phyloP scores from a whole-genome alignment of 2,797 vertebrate species.

The Coregonus ussuriensis region DNA sequence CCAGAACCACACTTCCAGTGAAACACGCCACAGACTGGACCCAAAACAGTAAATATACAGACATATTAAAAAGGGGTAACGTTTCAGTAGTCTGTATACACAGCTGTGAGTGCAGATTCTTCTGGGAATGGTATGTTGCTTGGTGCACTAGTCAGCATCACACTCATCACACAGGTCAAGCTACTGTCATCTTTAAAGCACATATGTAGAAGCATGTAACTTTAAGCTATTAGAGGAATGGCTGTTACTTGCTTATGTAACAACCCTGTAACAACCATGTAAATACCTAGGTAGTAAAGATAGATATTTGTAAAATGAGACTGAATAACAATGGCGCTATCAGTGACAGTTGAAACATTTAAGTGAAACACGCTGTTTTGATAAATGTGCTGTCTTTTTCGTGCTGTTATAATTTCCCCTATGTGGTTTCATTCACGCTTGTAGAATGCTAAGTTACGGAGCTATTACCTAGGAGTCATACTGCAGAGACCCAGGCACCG shows the following conservation, averaged over 20 bases:
- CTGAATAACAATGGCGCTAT: neutral
- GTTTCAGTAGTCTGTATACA: conserved; percentile 51
- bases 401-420: conserved; percentile 3
- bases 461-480: conserved; percentile 1
- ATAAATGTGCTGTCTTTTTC: neutral
- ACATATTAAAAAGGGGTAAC: conserved; percentile 60
- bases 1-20: neutral
- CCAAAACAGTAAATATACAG: conserved; percentile 36
- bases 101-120: conserved; percentile 64
- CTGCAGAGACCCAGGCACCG: conserved; percentile 17
- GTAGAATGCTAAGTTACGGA: conserved; percentile 10
- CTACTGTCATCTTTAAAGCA: neutral
- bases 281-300: neutral
- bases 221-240: neutral
- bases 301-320: neutral
- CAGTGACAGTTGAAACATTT: neutral
- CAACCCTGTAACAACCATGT: neutral
- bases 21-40: neutral
- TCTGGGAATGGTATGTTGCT: conserved; percentile 62
- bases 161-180: conserved; percentile 10
- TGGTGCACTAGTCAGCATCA: conserved; percentile 54
- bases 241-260: neutral
- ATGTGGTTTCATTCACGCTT: conserved; percentile 20
- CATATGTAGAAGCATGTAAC: neutral
- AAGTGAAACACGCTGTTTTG: neutral